Evolutionary conservation across 2,797 vertebrate genomes (phyloP), one percentile per base, ranked within the genome.

Genomic region (Pitangus sulphuratus): DNA sequence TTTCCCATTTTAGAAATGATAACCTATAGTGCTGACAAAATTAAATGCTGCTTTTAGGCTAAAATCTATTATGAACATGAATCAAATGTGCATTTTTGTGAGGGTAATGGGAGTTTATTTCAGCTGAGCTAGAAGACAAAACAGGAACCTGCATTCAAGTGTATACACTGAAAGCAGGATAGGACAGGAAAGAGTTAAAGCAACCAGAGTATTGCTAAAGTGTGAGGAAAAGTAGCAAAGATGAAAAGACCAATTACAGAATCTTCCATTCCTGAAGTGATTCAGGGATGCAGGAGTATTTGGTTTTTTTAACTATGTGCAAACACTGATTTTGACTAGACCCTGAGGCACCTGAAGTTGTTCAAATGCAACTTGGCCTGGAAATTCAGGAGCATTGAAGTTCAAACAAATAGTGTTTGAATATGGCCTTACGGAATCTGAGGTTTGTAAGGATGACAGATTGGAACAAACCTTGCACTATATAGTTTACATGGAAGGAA

Each of bases 211-310:
- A 44, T 82, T 91, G 50, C 30, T 31, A 28, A 28, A 37, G 5
- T 13, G 13, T 62, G 40, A 84, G 11, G 40, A 75, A 89, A 82
- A 20, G 8, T 3, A 58, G 9, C 26, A 79, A 89, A 9, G n/a
- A 31, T 64, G 17, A 70, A 79, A 37, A 6, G 8, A 28, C 1
- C 0, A 1, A 2, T 51, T 64, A 58, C 13, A 12, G 54, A 81
- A 9, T 50, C n/a, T 83, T 89, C 19, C 11, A 39, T 60, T 75
- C 18, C 35, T 42, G 18, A 74, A 12, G 4, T 7, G 7, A 56
- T 37, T 74, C 57, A 35, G 33, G 20, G 4, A 21, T 33, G 47
- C 10, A 42, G 20, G 5, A 62, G 26, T 44, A 62, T 12, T 42
- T 15, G 3, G 11, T 24, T 44, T 12, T 21, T 42, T 76, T 24